Evolutionary conservation across 2,113 vertebrate genomes (phyloP).

Genomic region (Neomonachus schauinslandi): DNA sequence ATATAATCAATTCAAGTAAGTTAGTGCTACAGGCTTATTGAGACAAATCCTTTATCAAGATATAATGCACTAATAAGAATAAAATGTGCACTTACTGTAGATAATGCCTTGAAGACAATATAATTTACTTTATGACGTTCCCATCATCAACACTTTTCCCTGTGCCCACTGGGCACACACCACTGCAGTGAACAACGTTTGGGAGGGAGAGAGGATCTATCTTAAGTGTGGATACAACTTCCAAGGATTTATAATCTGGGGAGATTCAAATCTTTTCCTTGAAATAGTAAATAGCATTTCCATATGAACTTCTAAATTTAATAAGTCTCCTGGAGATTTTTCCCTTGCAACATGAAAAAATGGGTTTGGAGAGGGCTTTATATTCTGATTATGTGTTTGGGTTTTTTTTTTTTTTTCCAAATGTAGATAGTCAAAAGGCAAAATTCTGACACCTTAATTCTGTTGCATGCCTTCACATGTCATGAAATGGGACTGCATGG

Average conservation of each 20-base stretch:
- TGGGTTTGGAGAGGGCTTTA: background rate
- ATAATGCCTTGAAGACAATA: conserved; percentile 61
- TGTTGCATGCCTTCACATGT: background rate
- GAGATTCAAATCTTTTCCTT: background rate
- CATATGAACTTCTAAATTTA: background rate
- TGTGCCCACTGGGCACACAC: background rate
- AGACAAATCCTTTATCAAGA: conserved; percentile 81
- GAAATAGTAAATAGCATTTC: conserved; percentile 9
- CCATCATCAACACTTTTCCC: background rate
- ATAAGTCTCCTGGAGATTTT: background rate
- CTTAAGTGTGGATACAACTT: background rate
- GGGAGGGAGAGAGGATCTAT: background rate
- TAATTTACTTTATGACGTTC: conserved; percentile 53
- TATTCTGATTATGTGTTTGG: background rate
- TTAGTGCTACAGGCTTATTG: conserved; percentile 76
- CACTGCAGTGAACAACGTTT: too few species aligned
- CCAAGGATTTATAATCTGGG: background rate
- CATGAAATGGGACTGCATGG: background rate
- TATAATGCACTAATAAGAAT: conserved; percentile 74
- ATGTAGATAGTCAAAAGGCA: background rate
- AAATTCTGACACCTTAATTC: background rate
- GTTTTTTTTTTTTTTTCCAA: background rate
- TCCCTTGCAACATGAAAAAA: background rate
- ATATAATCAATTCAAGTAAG: conserved; percentile 76
- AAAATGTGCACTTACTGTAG: conserved; percentile 43